Base-by-base conservation (phyloP, 2,888 invertebrate species). In the Beris chalybata region DNA sequence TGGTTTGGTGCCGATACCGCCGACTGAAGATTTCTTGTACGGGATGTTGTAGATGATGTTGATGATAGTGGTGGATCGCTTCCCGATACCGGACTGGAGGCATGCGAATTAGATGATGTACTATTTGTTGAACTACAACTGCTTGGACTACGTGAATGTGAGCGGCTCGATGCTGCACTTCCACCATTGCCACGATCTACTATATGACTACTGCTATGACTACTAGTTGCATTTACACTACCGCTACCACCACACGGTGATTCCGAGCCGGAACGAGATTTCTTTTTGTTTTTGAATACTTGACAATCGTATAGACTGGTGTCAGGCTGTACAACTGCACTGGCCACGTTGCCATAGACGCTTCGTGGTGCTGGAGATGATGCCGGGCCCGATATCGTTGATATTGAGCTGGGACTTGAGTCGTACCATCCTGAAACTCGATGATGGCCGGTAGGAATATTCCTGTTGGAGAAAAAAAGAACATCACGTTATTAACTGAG, bases 151-250 rank as follows among this genome's bases (percentile, higher is more conserved):
- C 84, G 82, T 64, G 84, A 84, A 75, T 83, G 83, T 70, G 85
- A 85, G 74, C 85, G 79, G 74, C 83, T 84, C 69, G 84, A 84
- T 66, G 83, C 81, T 72, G 83, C 83, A 74, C 79, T 79, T 44
- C 78, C 77, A 52, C 83, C 83, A 67, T 72, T 71, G 70, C 72
- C 72, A 63, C 73, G 71, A 67, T 73, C 73, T 65, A 72, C 64
- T 64, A 71, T 53, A 71, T 71, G 70, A 70, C 69, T 72, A 71
- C 72, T 73, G 50, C 58, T 57, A 72, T 71, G 71, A 73, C 71
- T 71, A 72, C 70, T 71, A 57, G 69, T 71, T 68, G 69, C 65
- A 77, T 74, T 78, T 74, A 76, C 77, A 78, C 75, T 77, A 76
- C 75, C 78, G 71, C 56, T 53, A 71, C 73, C 73, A 67, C 80